Evolutionary conservation across 1,140 invertebrate genomes (phyloP), one percentile per base, ranked within the genome.

Genomic region (Heterodera schachtii): DNA sequence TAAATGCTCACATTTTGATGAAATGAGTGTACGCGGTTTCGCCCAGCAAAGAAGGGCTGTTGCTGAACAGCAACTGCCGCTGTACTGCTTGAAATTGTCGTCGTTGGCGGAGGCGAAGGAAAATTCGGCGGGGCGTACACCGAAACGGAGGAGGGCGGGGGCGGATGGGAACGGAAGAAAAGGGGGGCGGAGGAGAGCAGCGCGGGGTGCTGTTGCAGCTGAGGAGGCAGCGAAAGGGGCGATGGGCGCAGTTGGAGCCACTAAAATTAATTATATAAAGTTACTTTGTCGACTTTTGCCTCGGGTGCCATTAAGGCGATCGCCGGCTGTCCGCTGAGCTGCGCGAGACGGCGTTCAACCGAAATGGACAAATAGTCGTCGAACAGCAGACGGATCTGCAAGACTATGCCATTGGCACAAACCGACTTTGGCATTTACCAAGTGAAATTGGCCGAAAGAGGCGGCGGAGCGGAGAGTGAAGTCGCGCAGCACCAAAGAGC

Each of bases 301-400:
- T 82, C 46, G 78, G 91, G 90, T 31, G 90, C 94, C 93, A 98
- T 97, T 78, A 98, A 95, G 84, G 95, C 95, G 90, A 98, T 97
- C 69, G 95, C 95, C 78, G 96, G 95, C 86, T 95, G 94, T 66
- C 94, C 94, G 64, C 94, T 94, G 46, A 95, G 95, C 88, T 94
- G 93, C 41, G 97, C 97, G 44, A 99, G 95, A 91, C 95, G 94
- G 90, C 97, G 95, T 91, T 99, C 97, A 84, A 99, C 95, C 83
- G 98, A 92, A 91, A 97, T 98, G 92, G 97, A 97, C 94, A 99
- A 97, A 90, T 98, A 99, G 91, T 99, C 98, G 91, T 99, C 97
- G 91, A 97, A 78, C n/a, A 78, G 64, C 31, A 78, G 76, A 3
- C 76, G 44, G 5, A 64, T 64, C 57, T 64, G 5, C 11, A 19